A percentile compares a stretch with the other conserved stretches of the same genome.
phyloP scores from a whole-genome alignment of 2,113 vertebrate genomes.

The Ciconia maguari region DNA sequence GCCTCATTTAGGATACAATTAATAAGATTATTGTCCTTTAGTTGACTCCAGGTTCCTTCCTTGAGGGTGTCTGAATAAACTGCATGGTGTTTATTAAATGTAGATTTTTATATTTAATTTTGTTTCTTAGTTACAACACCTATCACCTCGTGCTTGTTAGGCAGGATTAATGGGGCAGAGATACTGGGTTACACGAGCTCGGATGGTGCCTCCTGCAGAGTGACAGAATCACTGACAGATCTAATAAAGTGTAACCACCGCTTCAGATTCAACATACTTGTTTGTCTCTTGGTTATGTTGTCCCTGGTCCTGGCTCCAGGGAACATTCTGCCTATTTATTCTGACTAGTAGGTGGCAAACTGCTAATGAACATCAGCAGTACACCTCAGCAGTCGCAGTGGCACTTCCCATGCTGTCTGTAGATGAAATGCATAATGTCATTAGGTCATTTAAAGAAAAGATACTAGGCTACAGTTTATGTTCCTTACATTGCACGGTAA shows the following conservation, averaged over 20 bases:
- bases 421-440: background rate
- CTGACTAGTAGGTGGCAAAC: conserved; percentile 13
- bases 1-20: background rate
- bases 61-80: background rate
- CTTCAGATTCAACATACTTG: background rate
- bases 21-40: background rate
- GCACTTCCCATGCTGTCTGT: background rate
- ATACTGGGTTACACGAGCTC: background rate
- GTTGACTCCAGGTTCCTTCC: background rate
- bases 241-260: conserved; percentile 42
- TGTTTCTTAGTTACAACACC: conserved; percentile 15
- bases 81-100: background rate
- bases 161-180: conserved; percentile 38
- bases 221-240: conserved; percentile 51
- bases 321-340: conserved; percentile 16
- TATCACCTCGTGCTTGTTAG: conserved; percentile 38
- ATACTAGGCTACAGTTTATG: background rate
- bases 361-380: conserved; percentile 18
- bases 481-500: background rate
- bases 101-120: background rate
- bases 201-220: conserved; percentile 5
- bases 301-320: conserved; percentile 7
- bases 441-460: background rate
- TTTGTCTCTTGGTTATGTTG: conserved; percentile 12
- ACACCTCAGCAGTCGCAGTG: background rate